Evolutionary conservation across 2,888 invertebrate genomes (phyloP).

Genomic region (Tenthredo scrophulariae): DNA sequence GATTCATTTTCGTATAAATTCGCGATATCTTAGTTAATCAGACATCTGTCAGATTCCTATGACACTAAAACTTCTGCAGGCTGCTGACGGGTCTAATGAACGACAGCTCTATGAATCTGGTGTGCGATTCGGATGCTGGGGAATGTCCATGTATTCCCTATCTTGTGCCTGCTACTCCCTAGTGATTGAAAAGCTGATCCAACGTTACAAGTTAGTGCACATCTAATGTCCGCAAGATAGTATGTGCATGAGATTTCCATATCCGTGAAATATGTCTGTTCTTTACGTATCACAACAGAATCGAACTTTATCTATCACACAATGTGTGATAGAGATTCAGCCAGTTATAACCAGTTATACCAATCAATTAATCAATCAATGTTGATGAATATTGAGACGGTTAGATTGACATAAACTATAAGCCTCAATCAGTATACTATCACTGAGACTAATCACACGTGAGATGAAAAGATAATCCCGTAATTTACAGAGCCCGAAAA

Average conservation of each 20-base stretch:
- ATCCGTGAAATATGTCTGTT: not conserved
- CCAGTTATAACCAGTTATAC: not conserved
- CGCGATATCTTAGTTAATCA: not conserved
- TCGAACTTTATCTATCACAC: not conserved
- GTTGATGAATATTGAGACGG: not conserved
- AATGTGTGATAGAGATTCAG: not conserved
- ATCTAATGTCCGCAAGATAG: not conserved
- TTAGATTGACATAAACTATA: not conserved
- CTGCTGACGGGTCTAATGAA: slow-evolving; percentile 83
- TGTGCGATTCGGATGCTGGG: slow-evolving; percentile 97
- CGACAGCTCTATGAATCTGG: slow-evolving; percentile 92
- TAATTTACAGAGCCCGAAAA: slow-evolving; percentile 86
- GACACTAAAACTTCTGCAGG: slow-evolving; percentile 78
- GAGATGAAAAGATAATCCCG: not conserved
- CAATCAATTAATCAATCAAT: not conserved
- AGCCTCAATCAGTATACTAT: not conserved
- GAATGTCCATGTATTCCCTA: slow-evolving; percentile 97
- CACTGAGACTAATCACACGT: not conserved
- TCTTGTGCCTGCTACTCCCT: slow-evolving; percentile 96
- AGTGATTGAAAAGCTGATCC: slow-evolving; percentile 92
- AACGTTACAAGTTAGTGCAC: slow-evolving; percentile 80
- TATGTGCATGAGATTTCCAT: not conserved
- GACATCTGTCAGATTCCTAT: not conserved
- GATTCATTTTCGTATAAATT: too few species aligned
- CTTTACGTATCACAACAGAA: not conserved